Conservation (phyloP, 2,113 vertebrate genomes). For the Solea solea region DNA sequence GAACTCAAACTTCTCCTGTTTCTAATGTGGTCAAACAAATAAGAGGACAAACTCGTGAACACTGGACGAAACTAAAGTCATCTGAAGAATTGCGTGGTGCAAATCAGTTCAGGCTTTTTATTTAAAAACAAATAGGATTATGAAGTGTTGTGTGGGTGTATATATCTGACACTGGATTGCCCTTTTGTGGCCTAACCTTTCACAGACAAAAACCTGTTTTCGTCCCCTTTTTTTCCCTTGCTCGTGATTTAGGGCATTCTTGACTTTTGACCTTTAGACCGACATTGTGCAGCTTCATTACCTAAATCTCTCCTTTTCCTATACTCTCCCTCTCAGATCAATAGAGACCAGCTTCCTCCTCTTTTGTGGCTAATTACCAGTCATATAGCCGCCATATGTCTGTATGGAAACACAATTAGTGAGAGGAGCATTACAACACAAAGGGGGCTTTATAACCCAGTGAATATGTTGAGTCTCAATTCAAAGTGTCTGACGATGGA, state of each 20-base stretch:
- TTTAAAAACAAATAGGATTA: too few species aligned
- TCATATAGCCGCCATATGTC: slow-evolving; percentile 49
- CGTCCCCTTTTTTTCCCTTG: not conserved
- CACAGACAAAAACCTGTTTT: slow-evolving; percentile 1
- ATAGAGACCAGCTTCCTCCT: slow-evolving; percentile 18
- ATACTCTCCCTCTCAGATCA: not conserved
- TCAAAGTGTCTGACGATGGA: slow-evolving; percentile 47
- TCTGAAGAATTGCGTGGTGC: too few species aligned
- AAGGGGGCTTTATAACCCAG: slow-evolving; percentile 41
- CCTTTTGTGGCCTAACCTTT: slow-evolving; percentile 11
- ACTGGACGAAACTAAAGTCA: too few species aligned
- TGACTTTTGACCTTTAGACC: slow-evolving; percentile 42
- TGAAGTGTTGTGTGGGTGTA: not conserved
- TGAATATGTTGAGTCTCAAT: slow-evolving; percentile 47
- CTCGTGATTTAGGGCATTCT: slow-evolving; percentile 31
- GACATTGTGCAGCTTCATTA: slow-evolving; percentile 48
- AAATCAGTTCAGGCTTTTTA: too few species aligned
- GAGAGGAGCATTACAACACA: slow-evolving; percentile 39
- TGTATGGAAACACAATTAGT: slow-evolving; percentile 32
- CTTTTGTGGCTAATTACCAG: slow-evolving; percentile 39
- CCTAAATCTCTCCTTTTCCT: slow-evolving; percentile 4
- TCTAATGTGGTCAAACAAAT: too few species aligned
- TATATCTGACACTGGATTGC: slow-evolving; percentile 3
- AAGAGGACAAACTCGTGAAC: too few species aligned
- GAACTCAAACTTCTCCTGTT: too few species aligned